Evolutionary conservation across 2,113 vertebrate genomes (phyloP).

Genomic region (Xyrauchen texanus): DNA sequence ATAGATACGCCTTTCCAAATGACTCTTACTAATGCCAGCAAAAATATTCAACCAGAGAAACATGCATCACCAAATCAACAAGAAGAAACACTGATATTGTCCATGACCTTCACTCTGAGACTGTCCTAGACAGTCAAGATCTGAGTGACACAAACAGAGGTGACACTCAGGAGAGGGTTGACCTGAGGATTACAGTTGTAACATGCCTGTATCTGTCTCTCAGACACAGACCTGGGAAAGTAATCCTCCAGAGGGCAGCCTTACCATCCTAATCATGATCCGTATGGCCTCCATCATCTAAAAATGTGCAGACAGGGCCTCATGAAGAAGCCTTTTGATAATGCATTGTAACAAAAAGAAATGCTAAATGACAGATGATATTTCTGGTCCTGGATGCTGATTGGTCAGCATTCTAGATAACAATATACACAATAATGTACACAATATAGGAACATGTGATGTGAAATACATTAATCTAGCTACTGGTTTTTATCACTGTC

Average conservation of each 20-base stretch:
- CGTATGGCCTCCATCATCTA: neutral
- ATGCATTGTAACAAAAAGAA: too few relatives aligned
- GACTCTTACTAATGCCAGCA: neutral
- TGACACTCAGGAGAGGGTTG: conserved; percentile 2
- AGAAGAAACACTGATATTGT: too few relatives aligned
- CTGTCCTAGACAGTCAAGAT: neutral
- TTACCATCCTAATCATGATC: conserved; percentile 13
- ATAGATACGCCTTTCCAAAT: neutral
- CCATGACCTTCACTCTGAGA: neutral
- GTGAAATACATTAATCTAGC: too few relatives aligned
- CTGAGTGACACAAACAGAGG: neutral
- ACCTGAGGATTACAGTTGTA: conserved; percentile 23
- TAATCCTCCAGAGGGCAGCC: conserved; percentile 38
- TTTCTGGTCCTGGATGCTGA: neutral
- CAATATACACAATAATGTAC: too few relatives aligned
- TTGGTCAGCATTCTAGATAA: neutral
- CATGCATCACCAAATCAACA: neutral
- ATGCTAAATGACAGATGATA: too few relatives aligned
- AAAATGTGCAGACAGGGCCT: neutral
- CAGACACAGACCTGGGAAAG: neutral
- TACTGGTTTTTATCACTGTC: too few relatives aligned
- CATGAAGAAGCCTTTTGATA: neutral
- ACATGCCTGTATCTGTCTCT: neutral
- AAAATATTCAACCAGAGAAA: neutral
- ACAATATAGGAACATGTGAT: too few relatives aligned